A percentile compares a stretch with the other conserved stretches of the same genome.
phyloP scores from a whole-genome alignment of 2,888 invertebrate species.

The Cryptophagus acutangulus region DNA sequence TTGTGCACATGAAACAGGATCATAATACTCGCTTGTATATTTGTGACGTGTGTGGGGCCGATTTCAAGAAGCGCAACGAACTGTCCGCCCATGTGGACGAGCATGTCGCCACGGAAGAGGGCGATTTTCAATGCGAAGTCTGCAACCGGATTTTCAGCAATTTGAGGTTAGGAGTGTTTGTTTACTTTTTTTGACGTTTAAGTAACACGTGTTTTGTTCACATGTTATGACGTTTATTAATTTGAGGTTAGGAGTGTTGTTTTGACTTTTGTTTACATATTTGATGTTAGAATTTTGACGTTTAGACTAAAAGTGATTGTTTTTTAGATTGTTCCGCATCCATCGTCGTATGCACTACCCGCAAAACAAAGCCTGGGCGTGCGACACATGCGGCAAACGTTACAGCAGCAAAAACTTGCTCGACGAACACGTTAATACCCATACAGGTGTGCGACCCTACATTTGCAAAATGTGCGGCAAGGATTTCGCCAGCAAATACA shows the following conservation, averaged over 20 bases:
- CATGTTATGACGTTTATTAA: too few species aligned
- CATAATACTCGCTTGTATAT: slow-evolving; percentile 65
- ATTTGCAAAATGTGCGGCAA: slow-evolving; percentile 63
- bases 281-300: too few species aligned
- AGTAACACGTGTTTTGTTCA: too few species aligned
- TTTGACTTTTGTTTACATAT: too few species aligned
- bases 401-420: slow-evolving; percentile 65
- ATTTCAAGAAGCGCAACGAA: slow-evolving; percentile 61
- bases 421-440: slow-evolving; percentile 68
- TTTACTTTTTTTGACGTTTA: too few species aligned
- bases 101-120: slow-evolving; percentile 57
- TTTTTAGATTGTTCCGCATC: slow-evolving; percentile 57
- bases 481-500: slow-evolving; percentile 74
- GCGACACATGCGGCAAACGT: slow-evolving; percentile 61
- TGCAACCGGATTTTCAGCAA: slow-evolving; percentile 60
- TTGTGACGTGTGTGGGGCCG: slow-evolving; percentile 64
- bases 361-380: slow-evolving; percentile 59
- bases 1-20: slow-evolving; percentile 55
- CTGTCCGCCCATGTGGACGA: slow-evolving; percentile 61
- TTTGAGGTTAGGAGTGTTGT: too few species aligned
- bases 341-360: slow-evolving; percentile 63
- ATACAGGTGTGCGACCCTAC: slow-evolving; percentile 65
- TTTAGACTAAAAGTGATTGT: too few species aligned
- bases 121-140: slow-evolving; percentile 60
- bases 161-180: too few species aligned